Base-by-base conservation (phyloP, 2,113 vertebrate genomes). In the Coracopsis vasa region DNA sequence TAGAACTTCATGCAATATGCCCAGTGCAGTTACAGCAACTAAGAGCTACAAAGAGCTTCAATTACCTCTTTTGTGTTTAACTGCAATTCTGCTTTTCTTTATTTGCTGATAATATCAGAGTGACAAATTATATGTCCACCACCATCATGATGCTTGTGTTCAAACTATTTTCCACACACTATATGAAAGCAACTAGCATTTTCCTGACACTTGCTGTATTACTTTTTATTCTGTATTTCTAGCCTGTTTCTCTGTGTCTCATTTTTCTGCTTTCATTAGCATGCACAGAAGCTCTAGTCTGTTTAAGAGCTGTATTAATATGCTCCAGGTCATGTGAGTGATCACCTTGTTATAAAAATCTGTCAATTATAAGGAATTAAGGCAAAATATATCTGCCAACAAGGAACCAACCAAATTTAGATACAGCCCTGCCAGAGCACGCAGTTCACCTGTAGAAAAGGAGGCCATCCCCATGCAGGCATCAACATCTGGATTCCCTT, bases 71-170 rank as follows among this genome's bases (percentile, higher is more conserved):
- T 78, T 29, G 79, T 92, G 60, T 91, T 95, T 71, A 77, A 93
- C 58, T 93, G 45, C 60, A 92, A 16, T 67, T 92, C 78, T 80
- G 42, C 53, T 82, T 86, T 72, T 29, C 35, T 77, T 88, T 88
- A 88, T 88, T 93, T 96, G 29, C 18, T 86, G 79, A 77, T 86
- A 95, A 80, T 67, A 83, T 62, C 50, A 83, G 92, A 86, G 19
- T 54, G 42, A 62, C 47, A 86, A 86, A 79, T 67, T 65, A 15
- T 31, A 39, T 28, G 28, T 69, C 17, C 39, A 25, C 10, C 15
- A 24, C 75, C 31, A 62, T 24, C 1, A 0, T 41, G 79, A 69
- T 66, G 37, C 12, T 54, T 56, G 8, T 56, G 17, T 41, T 89
- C 13, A 73, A 53, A 28, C 18, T 80, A 28, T 88, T 88, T 78